These are phyloP conservation scores for Canis aureus DNA, from an alignment of 2,113 vertebrate genomes.

Conservation along the genomic window DNA sequence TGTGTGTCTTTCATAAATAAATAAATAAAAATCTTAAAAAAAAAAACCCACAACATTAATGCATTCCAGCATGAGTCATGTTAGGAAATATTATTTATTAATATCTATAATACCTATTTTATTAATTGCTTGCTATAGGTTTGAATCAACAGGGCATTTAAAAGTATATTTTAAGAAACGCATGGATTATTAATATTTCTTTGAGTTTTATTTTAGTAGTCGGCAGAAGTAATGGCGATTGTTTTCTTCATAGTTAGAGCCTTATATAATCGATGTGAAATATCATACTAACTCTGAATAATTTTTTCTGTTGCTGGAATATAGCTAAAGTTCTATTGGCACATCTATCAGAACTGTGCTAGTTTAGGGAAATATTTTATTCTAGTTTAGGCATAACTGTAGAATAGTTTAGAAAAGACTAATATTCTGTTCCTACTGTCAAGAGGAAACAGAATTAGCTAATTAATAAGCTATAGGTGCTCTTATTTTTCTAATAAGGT, in stretches of 20 bases:
- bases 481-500: not conserved
- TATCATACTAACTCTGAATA: not conserved
- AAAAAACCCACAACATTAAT: not conserved
- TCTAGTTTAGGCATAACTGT: not conserved
- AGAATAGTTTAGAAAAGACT: not conserved
- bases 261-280: not conserved
- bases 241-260: not conserved
- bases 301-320: not conserved
- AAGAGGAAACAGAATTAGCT: not conserved
- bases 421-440: not conserved
- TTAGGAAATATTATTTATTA: not conserved
- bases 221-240: not conserved
- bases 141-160: not conserved
- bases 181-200: not conserved
- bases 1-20: too few relatives aligned
- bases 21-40: too few relatives aligned
- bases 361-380: not conserved
- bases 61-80: not conserved
- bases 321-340: not conserved
- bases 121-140: not conserved
- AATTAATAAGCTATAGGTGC: not conserved
- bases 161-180: not conserved
- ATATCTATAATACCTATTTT: not conserved
- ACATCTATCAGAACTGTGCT: not conserved
- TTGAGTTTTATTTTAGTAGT: not conserved